Percentiles rank a stretch among this genome's conserved stretches.
Evolutionary conservation across 2,113 vertebrate genomes (phyloP).

Genomic region (Syngnathoides biaculeatus): DNA sequence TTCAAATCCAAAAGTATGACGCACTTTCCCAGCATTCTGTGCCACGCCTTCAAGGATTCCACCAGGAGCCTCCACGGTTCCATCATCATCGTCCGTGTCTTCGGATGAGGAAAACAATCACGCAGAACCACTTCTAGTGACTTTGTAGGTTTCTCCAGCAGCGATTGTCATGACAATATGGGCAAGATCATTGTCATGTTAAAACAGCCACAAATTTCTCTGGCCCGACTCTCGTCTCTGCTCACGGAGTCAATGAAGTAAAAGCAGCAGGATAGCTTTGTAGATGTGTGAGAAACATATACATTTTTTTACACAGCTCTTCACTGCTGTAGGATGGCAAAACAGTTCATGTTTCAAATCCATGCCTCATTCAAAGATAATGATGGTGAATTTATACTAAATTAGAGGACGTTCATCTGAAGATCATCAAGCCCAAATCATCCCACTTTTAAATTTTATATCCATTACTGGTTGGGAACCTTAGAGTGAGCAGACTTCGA

Average conservation of each 20-base stretch:
- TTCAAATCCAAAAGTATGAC: background rate
- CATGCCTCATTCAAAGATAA: background rate
- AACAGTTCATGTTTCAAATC: background rate
- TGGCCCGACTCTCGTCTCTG: background rate
- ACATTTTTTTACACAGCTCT: too few species aligned
- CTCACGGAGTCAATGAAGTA: background rate
- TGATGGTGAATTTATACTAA: background rate
- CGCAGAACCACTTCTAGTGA: background rate
- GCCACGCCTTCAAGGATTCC: background rate
- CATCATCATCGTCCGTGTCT: background rate
- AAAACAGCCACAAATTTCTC: background rate
- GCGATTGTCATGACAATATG: too few species aligned
- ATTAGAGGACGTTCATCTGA: background rate
- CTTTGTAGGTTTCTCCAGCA: background rate
- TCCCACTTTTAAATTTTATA: background rate
- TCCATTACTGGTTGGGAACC: background rate
- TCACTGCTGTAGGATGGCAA: too few species aligned
- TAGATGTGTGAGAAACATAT: background rate
- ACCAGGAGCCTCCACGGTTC: background rate
- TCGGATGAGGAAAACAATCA: background rate
- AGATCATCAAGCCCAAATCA: background rate
- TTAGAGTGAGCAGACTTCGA: too few species aligned
- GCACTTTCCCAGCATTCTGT: background rate
- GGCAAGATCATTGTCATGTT: too few species aligned
- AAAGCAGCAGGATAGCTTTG: background rate